phyloP scores from a whole-genome alignment of 2,113 vertebrate genomes.

The Catharus bicknelli region DNA sequence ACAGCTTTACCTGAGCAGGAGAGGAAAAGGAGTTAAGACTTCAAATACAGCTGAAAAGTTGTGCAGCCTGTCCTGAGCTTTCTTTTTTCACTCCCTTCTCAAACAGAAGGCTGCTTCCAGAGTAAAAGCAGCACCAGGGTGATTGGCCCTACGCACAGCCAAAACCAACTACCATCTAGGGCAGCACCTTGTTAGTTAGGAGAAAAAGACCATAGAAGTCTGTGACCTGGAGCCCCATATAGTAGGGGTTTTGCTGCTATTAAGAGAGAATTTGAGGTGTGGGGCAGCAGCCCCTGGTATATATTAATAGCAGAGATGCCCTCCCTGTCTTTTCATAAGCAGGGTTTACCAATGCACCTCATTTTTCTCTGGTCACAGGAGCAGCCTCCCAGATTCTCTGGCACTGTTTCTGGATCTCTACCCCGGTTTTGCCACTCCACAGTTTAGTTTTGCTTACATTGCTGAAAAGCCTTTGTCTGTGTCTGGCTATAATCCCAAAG shows the following conservation, averaged over 20 bases:
- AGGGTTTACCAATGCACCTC: neutral
- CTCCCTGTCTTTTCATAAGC: neutral
- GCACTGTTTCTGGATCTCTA: neutral
- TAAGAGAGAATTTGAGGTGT: neutral
- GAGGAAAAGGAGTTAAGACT: neutral
- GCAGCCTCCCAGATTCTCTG: neutral
- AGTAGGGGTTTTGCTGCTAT: neutral
- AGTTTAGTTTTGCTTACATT: neutral
- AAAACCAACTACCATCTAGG: neutral
- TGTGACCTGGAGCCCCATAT: accelerated
- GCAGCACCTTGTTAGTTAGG: neutral
- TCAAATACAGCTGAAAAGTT: neutral
- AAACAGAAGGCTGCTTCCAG: neutral
- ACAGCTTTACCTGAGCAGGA: neutral
- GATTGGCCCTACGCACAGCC: accelerated
- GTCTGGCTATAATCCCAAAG: neutral
- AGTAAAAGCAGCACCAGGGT: neutral
- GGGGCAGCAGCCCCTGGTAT: neutral
- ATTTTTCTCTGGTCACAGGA: neutral
- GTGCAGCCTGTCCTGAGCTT: neutral
- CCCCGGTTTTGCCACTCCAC: neutral
- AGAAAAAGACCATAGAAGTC: neutral
- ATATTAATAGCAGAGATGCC: neutral
- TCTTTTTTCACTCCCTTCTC: neutral
- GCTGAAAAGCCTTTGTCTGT: neutral